Evolutionary conservation across 1,140 invertebrate species (phyloP).

Genomic region (Pseudomyrmex dendroicus): DNA sequence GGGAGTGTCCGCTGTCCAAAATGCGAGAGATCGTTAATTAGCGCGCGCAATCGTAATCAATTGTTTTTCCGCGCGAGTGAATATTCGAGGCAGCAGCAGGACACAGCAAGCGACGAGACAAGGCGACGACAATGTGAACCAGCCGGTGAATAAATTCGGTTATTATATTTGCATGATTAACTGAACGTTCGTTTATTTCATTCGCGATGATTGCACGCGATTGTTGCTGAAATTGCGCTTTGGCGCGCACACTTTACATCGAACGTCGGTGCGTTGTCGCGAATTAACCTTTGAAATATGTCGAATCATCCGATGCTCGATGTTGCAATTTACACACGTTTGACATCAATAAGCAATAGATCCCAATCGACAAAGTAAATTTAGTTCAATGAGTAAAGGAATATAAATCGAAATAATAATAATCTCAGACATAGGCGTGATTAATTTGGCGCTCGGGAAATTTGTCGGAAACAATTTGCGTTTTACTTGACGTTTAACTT

Average conservation of each 20-base stretch:
- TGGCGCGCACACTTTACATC: background rate
- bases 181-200: constrained; percentile 4
- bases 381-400: background rate
- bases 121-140: background rate
- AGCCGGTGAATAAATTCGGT: constrained; percentile 25
- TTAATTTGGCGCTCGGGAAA: background rate
- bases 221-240: background rate
- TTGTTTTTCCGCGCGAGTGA: background rate
- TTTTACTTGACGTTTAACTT: constrained; percentile 26
- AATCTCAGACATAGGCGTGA: background rate
- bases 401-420: background rate
- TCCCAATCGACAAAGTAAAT: background rate
- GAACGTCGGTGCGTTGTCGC: background rate
- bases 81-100: background rate
- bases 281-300: constrained; percentile 33
- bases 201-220: background rate
- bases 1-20: background rate
- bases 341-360: background rate
- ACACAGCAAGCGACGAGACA: background rate
- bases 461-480: constrained; percentile 8
- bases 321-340: constrained; percentile 21
- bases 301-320: background rate
- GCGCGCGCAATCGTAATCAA: constrained; percentile 1
- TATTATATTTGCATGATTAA: constrained; percentile 42
- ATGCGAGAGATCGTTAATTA: constrained; percentile 6